phyloP scores from a whole-genome alignment of 37 sponge, comb jelly and placozoan species.

The Amphimedon queenslandica region DNA sequence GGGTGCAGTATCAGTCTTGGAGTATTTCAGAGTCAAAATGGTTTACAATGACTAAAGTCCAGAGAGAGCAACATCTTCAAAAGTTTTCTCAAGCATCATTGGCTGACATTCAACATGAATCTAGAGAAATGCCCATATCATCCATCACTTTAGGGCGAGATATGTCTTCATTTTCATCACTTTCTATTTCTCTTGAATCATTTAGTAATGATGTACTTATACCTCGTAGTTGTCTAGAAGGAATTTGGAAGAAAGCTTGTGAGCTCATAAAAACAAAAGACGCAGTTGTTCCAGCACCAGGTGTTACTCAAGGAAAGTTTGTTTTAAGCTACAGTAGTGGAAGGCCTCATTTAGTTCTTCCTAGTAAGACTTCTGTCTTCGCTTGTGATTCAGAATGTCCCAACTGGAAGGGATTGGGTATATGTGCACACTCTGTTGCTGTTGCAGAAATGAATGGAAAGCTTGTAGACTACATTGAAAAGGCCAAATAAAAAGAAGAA shows the following conservation, averaged over 20 bases:
- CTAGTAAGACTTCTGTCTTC: too few relatives aligned
- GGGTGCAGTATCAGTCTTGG: slow-evolving; percentile 4
- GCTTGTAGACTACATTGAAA: slow-evolving; percentile 13
- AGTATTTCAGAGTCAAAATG: slow-evolving; percentile 21
- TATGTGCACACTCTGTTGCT: slow-evolving; percentile 24
- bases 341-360: background rate
- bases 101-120: too few relatives aligned
- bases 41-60: slow-evolving; percentile 30
- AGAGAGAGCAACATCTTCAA: slow-evolving; percentile 21
- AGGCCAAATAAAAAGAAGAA: slow-evolving; percentile 13
- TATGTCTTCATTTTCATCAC: background rate
- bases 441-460: slow-evolving; percentile 16
- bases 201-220: background rate
- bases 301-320: too few relatives aligned
- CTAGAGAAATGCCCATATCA: too few relatives aligned
- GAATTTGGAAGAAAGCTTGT: too few relatives aligned
- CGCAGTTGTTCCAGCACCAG: slow-evolving; percentile 32
- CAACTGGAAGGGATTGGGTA: slow-evolving; percentile 26
- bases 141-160: too few relatives aligned
- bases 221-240: slow-evolving; percentile 25
- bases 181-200: too few relatives aligned
- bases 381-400: slow-evolving; percentile 30
- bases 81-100: too few relatives aligned
- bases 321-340: slow-evolving; percentile 15
- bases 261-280: slow-evolving; percentile 22